These are phyloP conservation scores for Colostygia pectinataria DNA, from an alignment of 2,888 invertebrate genomes.

Conservation along the genomic window DNA sequence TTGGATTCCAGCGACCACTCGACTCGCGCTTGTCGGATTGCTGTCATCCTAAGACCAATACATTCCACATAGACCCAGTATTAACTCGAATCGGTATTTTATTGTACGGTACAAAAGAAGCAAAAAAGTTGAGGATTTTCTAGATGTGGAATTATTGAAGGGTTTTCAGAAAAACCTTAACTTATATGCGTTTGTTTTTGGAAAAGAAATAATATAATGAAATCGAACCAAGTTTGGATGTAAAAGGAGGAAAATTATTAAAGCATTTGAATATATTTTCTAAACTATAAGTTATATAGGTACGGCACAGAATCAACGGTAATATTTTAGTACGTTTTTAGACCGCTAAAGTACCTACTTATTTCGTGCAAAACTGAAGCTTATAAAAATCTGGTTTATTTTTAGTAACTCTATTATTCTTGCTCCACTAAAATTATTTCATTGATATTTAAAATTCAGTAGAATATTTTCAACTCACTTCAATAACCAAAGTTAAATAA, in stretches of 20 bases:
- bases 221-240: neutral
- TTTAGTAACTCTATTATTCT: too few relatives aligned
- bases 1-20: slow-evolving; percentile 33
- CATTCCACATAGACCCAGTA: slow-evolving; percentile 36
- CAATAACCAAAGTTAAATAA: too few relatives aligned
- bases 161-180: slow-evolving; percentile 17
- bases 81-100: slow-evolving; percentile 36
- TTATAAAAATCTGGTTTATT: too few relatives aligned
- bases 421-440: too few relatives aligned
- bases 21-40: slow-evolving; percentile 31
- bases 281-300: too few relatives aligned
- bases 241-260: neutral
- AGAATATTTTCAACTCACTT: too few relatives aligned
- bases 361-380: too few relatives aligned
- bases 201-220: neutral
- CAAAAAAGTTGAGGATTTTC: slow-evolving; percentile 25
- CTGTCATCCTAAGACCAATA: slow-evolving; percentile 35
- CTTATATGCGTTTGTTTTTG: slow-evolving; percentile 5
- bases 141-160: slow-evolving; percentile 23
- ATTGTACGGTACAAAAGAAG: slow-evolving; percentile 30
- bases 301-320: too few relatives aligned
- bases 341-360: too few relatives aligned
- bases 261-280: too few relatives aligned
- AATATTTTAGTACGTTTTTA: too few relatives aligned
- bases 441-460: too few relatives aligned